Percentiles rank a stretch among this genome's conserved stretches.
These are phyloP conservation scores for Lucifuga dentata DNA, from an alignment of 2,113 vertebrate genomes.

Conservation along the genomic window DNA sequence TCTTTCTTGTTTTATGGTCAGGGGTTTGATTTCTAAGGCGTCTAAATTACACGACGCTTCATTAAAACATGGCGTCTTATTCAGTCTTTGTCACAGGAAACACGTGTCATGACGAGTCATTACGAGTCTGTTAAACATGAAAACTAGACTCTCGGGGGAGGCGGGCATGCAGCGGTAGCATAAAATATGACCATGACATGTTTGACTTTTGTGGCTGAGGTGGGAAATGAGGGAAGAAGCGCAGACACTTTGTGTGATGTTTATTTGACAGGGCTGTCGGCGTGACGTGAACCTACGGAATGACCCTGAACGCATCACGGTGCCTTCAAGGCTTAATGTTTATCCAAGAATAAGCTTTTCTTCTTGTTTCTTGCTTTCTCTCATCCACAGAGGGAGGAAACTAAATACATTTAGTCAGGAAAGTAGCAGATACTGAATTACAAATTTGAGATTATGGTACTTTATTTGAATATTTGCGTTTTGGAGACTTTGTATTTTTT, in stretches of 20 bases:
- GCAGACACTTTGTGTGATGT: constrained; percentile 59
- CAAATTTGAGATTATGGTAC: too few relatives aligned
- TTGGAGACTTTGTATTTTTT: too few relatives aligned
- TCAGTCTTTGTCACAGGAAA: constrained; percentile 36
- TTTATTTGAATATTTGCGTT: too few relatives aligned
- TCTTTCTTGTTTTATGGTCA: constrained; percentile 34
- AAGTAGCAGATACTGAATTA: too few relatives aligned
- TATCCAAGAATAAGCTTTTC: constrained; percentile 43
- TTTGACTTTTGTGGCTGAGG: constrained; percentile 40
- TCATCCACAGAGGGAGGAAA: too few relatives aligned
- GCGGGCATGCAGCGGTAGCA: constrained; percentile 17
- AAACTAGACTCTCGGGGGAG: constrained; percentile 35
- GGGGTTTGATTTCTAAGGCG: constrained; percentile 36
- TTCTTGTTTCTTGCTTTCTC: constrained; percentile 23
- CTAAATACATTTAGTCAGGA: too few relatives aligned
- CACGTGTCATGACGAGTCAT: constrained; percentile 41
- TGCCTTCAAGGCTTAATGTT: constrained; percentile 39
- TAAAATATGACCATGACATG: constrained; percentile 36
- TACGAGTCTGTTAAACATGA: constrained; percentile 49
- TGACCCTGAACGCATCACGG: constrained; percentile 57
- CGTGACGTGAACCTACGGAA: constrained; percentile 40
- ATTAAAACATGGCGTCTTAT: constrained; percentile 47
- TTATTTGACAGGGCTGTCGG: constrained; percentile 73
- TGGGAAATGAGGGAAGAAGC: constrained; percentile 47
- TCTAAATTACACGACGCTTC: constrained; percentile 49